Evolutionary conservation across 2,888 invertebrate genomes (phyloP).

Genomic region (Meganola albula): DNA sequence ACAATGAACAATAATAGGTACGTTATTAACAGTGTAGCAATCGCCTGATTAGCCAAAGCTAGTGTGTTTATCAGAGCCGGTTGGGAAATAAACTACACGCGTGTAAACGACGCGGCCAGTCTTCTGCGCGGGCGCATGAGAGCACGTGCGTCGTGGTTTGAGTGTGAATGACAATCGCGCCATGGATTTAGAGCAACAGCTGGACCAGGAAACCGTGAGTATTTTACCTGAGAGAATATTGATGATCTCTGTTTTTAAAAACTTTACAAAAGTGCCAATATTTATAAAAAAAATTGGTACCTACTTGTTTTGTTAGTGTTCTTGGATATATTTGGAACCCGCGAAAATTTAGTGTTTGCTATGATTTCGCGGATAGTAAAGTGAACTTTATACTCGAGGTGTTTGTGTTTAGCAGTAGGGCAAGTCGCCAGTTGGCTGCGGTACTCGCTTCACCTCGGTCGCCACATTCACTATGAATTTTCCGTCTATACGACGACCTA

Average conservation of each 20-base stretch:
- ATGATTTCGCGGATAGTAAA: conserved; percentile 39
- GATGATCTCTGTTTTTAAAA: no score
- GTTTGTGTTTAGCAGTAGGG: conserved; percentile 54
- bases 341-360: conserved; percentile 35
- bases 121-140: conserved; percentile 36
- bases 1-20: no score
- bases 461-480: conserved; percentile 34
- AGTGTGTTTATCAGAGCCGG: conserved; percentile 51
- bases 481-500: conserved; percentile 43
- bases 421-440: conserved; percentile 72
- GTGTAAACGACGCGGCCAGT: conserved; percentile 39
- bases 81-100: conserved; percentile 41
- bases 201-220: conserved; percentile 43
- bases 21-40: conserved; percentile 30
- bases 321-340: no score
- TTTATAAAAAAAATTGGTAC: neutral
- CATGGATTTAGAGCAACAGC: conserved; percentile 36
- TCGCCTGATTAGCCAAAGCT: conserved; percentile 46
- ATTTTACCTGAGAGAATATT: conserved; percentile 11
- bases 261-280: neutral
- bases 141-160: conserved; percentile 36
- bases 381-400: conserved; percentile 67
- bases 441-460: conserved; percentile 50
- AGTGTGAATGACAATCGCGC: conserved; percentile 24
- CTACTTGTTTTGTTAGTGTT: neutral